phyloP scores from a whole-genome alignment of 1,140 invertebrate species.

The Globodera rostochiensis region DNA sequence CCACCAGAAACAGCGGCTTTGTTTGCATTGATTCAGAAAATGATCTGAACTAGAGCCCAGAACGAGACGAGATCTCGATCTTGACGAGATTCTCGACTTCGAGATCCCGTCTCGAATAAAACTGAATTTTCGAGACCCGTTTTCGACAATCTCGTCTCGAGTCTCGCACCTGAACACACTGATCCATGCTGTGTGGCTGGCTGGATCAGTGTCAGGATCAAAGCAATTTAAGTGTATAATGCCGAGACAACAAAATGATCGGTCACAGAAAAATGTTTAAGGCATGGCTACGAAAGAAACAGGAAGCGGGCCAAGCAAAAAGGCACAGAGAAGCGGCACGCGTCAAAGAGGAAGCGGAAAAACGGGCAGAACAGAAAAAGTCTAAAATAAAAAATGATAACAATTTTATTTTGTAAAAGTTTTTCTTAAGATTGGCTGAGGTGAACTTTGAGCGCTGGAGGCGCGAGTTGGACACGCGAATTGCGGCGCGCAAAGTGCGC shows the following conservation, averaged over 20 bases:
- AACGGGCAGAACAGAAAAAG: background rate
- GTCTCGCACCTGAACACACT: no score
- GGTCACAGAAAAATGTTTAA: background rate
- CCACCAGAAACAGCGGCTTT: background rate
- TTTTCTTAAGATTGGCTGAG: background rate
- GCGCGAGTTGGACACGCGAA: constrained; percentile 17
- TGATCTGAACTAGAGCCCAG: no score
- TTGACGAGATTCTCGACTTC: no score
- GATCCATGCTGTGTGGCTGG: no score
- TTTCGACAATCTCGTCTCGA: no score
- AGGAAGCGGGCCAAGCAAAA: background rate
- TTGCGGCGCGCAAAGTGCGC: background rate
- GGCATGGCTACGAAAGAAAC: constrained; percentile 15
- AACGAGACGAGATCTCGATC: no score
- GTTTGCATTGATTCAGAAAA: background rate
- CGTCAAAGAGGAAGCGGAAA: background rate
- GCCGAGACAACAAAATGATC: background rate
- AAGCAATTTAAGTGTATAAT: no score
- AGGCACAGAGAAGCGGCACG: background rate
- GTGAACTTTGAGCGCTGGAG: constrained; percentile 19
- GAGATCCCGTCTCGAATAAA: no score
- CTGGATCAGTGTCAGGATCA: no score
- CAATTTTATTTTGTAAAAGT: background rate
- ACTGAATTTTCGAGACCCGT: no score
- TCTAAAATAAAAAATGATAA: background rate